Evolutionary conservation across 2,888 invertebrate species (phyloP).

Genomic region (Gastrophysa polygoni): DNA sequence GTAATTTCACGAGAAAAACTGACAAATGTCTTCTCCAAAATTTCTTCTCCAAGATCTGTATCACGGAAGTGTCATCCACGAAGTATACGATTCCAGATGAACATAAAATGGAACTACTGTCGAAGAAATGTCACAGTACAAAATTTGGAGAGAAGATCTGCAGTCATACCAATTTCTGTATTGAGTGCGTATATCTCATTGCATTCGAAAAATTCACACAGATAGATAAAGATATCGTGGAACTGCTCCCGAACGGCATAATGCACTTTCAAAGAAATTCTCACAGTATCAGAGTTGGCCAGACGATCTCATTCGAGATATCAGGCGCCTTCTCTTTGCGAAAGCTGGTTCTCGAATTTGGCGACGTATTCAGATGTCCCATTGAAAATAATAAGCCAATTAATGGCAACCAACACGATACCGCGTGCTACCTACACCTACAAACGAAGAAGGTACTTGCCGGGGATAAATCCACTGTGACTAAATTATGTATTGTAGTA

Average conservation of each 20-base stretch:
- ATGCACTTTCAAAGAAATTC: slow-evolving; percentile 3
- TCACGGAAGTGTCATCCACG: too few species aligned
- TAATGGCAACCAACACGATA: slow-evolving; percentile 22
- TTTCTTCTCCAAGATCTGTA: too few species aligned
- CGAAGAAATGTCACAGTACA: too few species aligned
- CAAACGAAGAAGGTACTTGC: background rate
- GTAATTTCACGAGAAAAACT: too few species aligned
- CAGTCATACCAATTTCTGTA: too few species aligned
- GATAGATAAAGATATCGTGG: background rate
- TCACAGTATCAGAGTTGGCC: background rate
- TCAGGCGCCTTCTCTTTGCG: slow-evolving; percentile 15
- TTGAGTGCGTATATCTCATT: too few species aligned
- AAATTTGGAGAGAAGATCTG: too few species aligned
- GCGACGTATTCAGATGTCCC: slow-evolving; percentile 23
- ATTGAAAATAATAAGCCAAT: slow-evolving; percentile 31
- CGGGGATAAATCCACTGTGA: slow-evolving; percentile 12
- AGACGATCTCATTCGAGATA: slow-evolving; percentile 19
- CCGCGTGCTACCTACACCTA: slow-evolving; percentile 23
- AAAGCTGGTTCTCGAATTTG: slow-evolving; percentile 24
- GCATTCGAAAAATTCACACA: background rate
- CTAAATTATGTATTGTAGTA: slow-evolving; percentile 1
- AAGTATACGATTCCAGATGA: too few species aligned
- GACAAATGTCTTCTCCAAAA: too few species aligned
- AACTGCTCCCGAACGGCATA: slow-evolving; percentile 1
- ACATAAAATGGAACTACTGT: too few species aligned